These are phyloP conservation scores for Ooceraea biroi DNA, from an alignment of 1,140 invertebrate genomes.

Conservation along the genomic window DNA sequence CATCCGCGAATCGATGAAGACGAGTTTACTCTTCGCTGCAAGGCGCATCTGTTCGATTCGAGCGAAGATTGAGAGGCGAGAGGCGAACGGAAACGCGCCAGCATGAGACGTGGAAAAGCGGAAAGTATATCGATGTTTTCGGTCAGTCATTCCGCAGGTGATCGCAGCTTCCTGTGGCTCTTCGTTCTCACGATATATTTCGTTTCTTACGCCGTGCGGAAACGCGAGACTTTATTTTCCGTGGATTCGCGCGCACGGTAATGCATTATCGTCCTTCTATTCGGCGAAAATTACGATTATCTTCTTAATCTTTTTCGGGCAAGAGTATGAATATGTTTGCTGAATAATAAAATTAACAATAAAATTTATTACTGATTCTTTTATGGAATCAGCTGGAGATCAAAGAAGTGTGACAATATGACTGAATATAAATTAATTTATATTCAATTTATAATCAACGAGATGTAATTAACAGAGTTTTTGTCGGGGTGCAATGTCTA, in stretches of 20 bases:
- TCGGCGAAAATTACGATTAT: constrained; percentile 7
- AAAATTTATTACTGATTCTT: not conserved
- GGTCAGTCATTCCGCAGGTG: not conserved
- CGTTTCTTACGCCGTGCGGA: not conserved
- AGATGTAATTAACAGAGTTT: not conserved
- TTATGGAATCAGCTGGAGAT: not conserved
- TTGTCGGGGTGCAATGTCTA: not conserved
- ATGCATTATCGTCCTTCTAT: not conserved
- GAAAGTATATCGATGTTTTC: not conserved
- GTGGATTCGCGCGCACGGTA: constrained; percentile 56
- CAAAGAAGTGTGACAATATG: not conserved
- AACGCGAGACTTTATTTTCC: constrained; percentile 63
- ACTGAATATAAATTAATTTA: not conserved
- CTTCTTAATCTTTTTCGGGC: too few species aligned
- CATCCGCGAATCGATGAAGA: constrained; percentile 14
- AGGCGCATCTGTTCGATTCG: constrained; percentile 2
- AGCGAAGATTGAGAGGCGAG: not conserved
- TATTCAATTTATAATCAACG: not conserved
- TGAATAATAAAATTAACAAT: too few species aligned
- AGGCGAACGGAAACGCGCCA: not conserved
- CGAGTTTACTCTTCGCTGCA: constrained; percentile 21
- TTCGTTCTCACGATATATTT: constrained; percentile 20
- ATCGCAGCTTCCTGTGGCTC: not conserved
- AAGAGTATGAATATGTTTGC: too few species aligned
- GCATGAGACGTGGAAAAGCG: not conserved